Percentiles rank a stretch among this genome's conserved stretches.
These are phyloP conservation scores for Pterocles burchelli DNA, from an alignment of 2,113 vertebrate species.

Conservation along the genomic window DNA sequence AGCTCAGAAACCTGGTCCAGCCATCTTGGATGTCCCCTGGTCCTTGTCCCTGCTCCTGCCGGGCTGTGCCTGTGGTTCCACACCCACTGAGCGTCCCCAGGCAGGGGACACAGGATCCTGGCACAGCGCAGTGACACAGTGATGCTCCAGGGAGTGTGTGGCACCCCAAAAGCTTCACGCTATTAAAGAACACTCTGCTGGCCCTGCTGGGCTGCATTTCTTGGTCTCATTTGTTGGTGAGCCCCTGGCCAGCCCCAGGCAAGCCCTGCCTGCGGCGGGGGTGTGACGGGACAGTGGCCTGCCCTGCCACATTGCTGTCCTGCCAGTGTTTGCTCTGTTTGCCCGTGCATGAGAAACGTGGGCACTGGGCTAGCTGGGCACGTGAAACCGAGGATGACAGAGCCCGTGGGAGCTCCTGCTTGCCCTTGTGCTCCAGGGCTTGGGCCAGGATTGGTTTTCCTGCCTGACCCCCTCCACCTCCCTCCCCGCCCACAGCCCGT, in stretches of 20 bases:
- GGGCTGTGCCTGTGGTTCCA: rapidly evolving
- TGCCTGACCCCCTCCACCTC: neutral
- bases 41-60: neutral
- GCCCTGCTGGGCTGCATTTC: neutral
- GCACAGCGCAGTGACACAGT: rapidly evolving
- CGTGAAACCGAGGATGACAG: neutral
- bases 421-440: neutral
- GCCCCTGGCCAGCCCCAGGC: rapidly evolving
- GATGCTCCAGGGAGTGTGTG: rapidly evolving
- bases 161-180: neutral
- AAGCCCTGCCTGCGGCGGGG: neutral
- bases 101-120: neutral
- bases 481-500: too few relatives aligned
- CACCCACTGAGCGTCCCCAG: rapidly evolving
- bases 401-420: neutral
- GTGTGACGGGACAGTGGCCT: rapidly evolving
- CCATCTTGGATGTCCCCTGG: neutral
- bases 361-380: neutral
- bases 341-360: neutral
- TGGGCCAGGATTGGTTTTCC: neutral
- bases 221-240: neutral
- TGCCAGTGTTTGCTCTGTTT: neutral
- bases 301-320: neutral
- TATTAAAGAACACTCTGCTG: neutral
- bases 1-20: neutral